Conservation (phyloP, 2,113 vertebrate genomes). For the Athene noctua region DNA sequence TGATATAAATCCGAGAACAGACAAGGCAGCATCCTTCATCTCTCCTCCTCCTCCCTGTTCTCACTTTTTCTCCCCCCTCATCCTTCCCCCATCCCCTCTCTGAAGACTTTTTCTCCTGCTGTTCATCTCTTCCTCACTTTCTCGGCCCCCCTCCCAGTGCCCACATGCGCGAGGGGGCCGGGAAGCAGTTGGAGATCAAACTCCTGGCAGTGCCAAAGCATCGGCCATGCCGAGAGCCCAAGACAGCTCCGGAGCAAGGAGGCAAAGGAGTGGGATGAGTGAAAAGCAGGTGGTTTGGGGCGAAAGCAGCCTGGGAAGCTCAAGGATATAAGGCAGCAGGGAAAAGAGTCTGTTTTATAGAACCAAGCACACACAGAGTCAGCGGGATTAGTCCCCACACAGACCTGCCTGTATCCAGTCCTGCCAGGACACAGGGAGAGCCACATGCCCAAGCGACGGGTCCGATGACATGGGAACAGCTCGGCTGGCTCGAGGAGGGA, state of each 20-base stretch:
- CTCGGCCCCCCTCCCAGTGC: neutral
- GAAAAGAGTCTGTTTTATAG: neutral
- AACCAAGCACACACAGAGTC: neutral
- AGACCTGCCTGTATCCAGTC: neutral
- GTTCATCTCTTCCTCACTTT: slow-evolving; percentile 7
- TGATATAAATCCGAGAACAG: neutral
- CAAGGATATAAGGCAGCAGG: neutral
- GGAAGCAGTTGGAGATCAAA: slow-evolving; percentile 40
- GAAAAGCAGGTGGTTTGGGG: neutral
- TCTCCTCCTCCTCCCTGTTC: slow-evolving; percentile 41
- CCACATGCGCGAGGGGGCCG: neutral
- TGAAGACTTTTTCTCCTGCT: slow-evolving; percentile 41
- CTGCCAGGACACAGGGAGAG: neutral
- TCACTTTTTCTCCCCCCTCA: slow-evolving; percentile 28
- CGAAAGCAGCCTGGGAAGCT: neutral
- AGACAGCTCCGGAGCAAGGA: neutral
- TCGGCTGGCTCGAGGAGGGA: neutral
- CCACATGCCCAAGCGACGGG: rapidly evolving
- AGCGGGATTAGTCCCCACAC: neutral
- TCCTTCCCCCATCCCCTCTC: slow-evolving; percentile 40
- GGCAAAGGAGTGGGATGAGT: slow-evolving; percentile 3
- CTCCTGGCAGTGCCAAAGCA: neutral
- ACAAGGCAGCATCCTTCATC: slow-evolving; percentile 39
- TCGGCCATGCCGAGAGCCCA: neutral
- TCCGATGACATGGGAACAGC: neutral